Conservation (phyloP, 2,888 invertebrate genomes). For the Phytoseiulus persimilis region DNA sequence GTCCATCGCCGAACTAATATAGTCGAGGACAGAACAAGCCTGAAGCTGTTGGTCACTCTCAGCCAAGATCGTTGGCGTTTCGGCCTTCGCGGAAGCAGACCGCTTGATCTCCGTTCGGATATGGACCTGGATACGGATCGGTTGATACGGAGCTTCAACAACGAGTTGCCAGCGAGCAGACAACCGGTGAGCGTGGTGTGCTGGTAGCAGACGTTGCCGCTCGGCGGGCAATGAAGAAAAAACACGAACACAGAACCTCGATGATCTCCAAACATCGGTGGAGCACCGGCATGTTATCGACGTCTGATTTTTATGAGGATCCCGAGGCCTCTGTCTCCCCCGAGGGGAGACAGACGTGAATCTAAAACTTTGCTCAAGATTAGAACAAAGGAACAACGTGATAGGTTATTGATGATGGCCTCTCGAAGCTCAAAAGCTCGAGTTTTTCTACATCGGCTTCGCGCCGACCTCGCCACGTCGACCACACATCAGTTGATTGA, state of each 20-base stretch:
- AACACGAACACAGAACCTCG: not conserved
- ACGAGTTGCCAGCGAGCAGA: not conserved
- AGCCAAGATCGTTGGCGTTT: too few species aligned
- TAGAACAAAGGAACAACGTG: not conserved
- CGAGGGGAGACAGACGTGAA: not conserved
- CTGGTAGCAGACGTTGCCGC: not conserved
- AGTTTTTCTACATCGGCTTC: not conserved
- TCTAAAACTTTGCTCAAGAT: not conserved
- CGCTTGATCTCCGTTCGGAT: too few species aligned
- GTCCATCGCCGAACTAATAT: too few species aligned
- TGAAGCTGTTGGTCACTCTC: too few species aligned
- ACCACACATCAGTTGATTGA: not conserved
- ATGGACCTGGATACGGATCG: too few species aligned
- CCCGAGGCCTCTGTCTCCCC: not conserved
- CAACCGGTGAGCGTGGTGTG: not conserved
- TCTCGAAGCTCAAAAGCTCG: not conserved
- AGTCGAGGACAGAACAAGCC: too few species aligned
- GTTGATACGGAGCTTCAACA: too few species aligned
- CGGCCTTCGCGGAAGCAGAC: too few species aligned
- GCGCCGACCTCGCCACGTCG: not conserved
- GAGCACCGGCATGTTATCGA: not conserved
- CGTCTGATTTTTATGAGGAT: not conserved
- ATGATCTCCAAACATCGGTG: not conserved
- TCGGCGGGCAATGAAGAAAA: not conserved
- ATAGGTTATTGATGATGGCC: conserved; percentile 5